A percentile compares a stretch with the other conserved stretches of the same genome.
phyloP scores from a whole-genome alignment of 2,113 vertebrate species.

The Poeciliopsis occidentalis region DNA sequence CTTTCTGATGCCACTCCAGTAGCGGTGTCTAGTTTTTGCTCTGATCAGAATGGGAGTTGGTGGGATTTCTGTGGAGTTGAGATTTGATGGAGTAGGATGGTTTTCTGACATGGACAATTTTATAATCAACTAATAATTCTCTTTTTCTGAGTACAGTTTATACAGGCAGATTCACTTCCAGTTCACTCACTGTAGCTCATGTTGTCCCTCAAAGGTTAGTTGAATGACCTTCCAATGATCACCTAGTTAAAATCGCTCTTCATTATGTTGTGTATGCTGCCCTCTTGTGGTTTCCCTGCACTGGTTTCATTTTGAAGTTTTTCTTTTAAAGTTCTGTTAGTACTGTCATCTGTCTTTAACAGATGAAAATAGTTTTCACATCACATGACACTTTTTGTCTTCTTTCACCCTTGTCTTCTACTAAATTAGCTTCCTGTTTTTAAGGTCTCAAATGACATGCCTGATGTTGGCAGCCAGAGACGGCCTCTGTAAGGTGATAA shows the following conservation, averaged over 20 bases:
- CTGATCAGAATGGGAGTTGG: too few species aligned
- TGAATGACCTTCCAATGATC: too few species aligned
- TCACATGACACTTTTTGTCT: background rate
- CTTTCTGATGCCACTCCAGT: too few species aligned
- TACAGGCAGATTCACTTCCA: too few species aligned
- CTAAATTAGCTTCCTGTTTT: background rate
- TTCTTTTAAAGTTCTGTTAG: background rate
- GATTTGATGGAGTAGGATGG: too few species aligned
- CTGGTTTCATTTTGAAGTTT: background rate
- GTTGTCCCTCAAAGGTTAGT: too few species aligned
- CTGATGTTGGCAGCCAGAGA: conserved; percentile 89
- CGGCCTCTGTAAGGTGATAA: conserved; percentile 82
- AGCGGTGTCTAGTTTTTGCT: too few species aligned
- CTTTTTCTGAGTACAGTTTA: too few species aligned
- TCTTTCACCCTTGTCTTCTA: background rate
- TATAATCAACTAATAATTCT: too few species aligned
- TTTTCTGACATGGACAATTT: too few species aligned
- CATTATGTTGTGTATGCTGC: conserved; percentile 35
- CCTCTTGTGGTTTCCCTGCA: conserved; percentile 44
- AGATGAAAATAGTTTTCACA: background rate
- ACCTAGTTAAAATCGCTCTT: background rate
- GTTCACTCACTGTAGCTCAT: too few species aligned
- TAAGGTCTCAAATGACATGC: conserved; percentile 86
- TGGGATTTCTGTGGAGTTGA: too few species aligned
- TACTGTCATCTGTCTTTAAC: background rate